These are phyloP conservation scores for Pithecia hirsuta DNA, from an alignment of 2,797 vertebrate genomes.

Conservation along the genomic window DNA sequence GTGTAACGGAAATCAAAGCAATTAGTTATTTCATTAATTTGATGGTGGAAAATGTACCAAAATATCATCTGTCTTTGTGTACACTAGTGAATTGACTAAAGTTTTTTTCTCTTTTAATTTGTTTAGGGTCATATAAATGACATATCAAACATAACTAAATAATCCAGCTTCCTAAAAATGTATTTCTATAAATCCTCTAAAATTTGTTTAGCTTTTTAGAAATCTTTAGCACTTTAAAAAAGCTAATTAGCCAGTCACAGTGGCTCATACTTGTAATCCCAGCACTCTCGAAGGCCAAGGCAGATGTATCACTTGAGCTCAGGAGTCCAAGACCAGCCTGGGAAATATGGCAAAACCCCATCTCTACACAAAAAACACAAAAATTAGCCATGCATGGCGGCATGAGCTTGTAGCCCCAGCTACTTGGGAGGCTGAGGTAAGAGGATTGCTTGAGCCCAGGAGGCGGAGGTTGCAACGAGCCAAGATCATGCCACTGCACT, in stretches of 20 bases:
- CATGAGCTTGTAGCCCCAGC: too few species aligned
- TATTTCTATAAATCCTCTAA: not conserved
- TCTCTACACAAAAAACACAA: too few species aligned
- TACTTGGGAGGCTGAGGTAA: too few species aligned
- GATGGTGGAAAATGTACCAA: slow-evolving; percentile 30
- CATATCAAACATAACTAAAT: not conserved
- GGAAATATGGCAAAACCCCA: too few species aligned
- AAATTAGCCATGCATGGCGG: too few species aligned
- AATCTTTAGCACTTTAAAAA: not conserved
- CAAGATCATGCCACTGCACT: too few species aligned
- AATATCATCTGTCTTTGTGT: slow-evolving; percentile 47
- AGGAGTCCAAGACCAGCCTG: too few species aligned
- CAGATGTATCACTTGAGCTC: too few species aligned
- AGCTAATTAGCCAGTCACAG: not conserved
- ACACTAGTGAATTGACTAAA: not conserved
- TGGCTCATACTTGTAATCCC: too few species aligned
- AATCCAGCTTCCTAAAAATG: not conserved
- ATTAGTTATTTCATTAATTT: slow-evolving; percentile 53
- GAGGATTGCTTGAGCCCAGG: too few species aligned
- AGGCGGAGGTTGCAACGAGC: too few species aligned
- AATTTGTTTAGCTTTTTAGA: not conserved
- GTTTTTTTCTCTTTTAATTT: slow-evolving; percentile 54
- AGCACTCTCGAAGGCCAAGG: too few species aligned
- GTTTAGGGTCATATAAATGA: not conserved
- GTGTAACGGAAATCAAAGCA: slow-evolving; percentile 56